A percentile compares a stretch with the other conserved stretches of the same genome.
These are phyloP conservation scores for Siphamia tubifer DNA, from an alignment of 2,113 vertebrate species.

Conservation along the genomic window DNA sequence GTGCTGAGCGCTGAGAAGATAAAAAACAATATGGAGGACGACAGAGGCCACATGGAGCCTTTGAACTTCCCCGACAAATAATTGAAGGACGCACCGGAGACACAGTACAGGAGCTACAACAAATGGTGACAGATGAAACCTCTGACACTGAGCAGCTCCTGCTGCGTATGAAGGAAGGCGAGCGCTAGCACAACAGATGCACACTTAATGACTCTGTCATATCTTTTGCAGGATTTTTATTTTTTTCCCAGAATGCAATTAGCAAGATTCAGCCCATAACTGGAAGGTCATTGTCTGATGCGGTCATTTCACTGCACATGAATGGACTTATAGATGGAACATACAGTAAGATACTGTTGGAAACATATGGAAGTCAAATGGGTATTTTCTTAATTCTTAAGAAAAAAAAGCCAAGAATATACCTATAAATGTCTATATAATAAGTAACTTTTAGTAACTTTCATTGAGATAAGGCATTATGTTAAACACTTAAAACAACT, in stretches of 20 bases:
- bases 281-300: neutral
- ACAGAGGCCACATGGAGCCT: neutral
- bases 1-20: neutral
- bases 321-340: too few relatives aligned
- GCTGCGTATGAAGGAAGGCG: neutral
- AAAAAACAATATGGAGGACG: neutral
- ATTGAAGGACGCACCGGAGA: conserved; percentile 5
- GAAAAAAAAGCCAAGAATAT: too few relatives aligned
- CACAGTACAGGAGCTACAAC: neutral
- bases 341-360: too few relatives aligned
- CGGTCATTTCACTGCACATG: too few relatives aligned
- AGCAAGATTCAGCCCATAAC: neutral
- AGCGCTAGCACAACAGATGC: conserved; percentile 1
- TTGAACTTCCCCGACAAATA: conserved; percentile 31
- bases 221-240: neutral
- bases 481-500: too few relatives aligned
- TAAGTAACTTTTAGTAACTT: too few relatives aligned
- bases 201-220: neutral
- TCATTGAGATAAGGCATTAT: too few relatives aligned
- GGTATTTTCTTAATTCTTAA: too few relatives aligned
- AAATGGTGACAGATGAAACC: neutral
- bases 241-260: conserved; percentile 6
- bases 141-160: neutral
- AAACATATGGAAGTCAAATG: too few relatives aligned
- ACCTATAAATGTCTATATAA: too few relatives aligned